These are phyloP conservation scores for Myotis pilosus DNA, from an alignment of 2,797 vertebrate species.

Conservation along the genomic window DNA sequence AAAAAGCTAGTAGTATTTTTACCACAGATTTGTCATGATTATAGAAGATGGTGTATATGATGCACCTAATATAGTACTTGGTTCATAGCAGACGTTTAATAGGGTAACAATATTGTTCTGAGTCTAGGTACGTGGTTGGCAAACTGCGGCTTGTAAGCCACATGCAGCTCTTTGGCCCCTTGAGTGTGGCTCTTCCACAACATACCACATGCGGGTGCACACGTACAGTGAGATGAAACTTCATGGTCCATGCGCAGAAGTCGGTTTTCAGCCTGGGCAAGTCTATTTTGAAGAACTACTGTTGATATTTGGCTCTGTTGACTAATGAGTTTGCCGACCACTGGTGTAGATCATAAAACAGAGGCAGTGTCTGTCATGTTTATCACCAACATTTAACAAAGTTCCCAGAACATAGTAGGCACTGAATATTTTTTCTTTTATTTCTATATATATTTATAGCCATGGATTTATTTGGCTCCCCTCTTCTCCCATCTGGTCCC, in stretches of 20 bases:
- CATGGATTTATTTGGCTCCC: neutral
- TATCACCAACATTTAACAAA: neutral
- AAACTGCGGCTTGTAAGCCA: no score
- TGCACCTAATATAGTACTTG: neutral
- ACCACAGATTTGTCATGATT: neutral
- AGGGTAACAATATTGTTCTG: neutral
- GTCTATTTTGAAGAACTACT: no score
- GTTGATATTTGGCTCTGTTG: no score
- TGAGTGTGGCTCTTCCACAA: no score
- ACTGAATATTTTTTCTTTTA: neutral
- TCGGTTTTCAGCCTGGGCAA: no score
- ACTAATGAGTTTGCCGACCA: no score
- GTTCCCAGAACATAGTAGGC: neutral
- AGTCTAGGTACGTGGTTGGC: neutral
- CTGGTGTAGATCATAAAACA: neutral
- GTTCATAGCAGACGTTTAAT: neutral
- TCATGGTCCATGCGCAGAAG: no score
- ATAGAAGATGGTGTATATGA: neutral
- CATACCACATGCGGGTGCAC: no score
- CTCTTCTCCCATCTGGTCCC: neutral
- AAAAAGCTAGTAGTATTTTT: neutral
- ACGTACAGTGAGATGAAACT: no score
- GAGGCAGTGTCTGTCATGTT: neutral
- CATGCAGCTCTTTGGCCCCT: no score
- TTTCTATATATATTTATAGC: neutral